These are phyloP conservation scores for Lutjanus argentimaculatus DNA, from an alignment of 2,797 vertebrate species.

Conservation along the genomic window DNA sequence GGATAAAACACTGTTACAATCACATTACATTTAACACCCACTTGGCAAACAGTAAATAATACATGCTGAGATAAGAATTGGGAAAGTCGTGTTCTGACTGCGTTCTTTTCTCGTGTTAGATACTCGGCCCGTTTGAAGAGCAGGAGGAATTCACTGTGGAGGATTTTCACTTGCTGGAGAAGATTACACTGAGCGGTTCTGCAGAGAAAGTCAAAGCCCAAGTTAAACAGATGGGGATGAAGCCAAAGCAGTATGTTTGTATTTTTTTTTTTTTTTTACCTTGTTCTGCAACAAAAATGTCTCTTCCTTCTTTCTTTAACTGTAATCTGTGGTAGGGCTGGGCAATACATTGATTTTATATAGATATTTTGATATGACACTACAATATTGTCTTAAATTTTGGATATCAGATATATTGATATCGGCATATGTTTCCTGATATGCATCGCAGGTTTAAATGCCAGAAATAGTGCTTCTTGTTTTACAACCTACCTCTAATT, in stretches of 20 bases:
- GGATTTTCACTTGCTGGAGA: constrained; percentile 95
- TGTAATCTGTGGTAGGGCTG: neutral
- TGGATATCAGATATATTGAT: too few species aligned
- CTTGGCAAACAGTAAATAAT: constrained; percentile 60
- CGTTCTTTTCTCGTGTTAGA: constrained; percentile 79
- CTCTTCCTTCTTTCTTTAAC: neutral
- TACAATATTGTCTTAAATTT: too few species aligned
- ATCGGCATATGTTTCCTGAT: too few species aligned
- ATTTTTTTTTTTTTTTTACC: constrained; percentile 34
- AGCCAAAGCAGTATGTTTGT: constrained; percentile 89
- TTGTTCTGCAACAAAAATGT: constrained; percentile 14
- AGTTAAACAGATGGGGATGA: constrained; percentile 90
- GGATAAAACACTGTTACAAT: constrained; percentile 56
- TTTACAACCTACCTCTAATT: too few species aligned
- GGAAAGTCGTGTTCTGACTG: constrained; percentile 53
- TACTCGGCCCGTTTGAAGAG: constrained; percentile 90
- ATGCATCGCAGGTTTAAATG: too few species aligned
- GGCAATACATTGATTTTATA: too few species aligned
- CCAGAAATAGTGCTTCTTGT: too few species aligned
- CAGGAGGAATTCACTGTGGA: constrained; percentile 89
- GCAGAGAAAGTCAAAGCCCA: constrained; percentile 91
- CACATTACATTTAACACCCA: constrained; percentile 56
- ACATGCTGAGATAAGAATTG: constrained; percentile 54
- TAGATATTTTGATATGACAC: too few species aligned
- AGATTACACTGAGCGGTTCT: constrained; percentile 89